Evolutionary conservation across 2,113 vertebrate species (phyloP).

Genomic region (Leptodactylus fuscus): DNA sequence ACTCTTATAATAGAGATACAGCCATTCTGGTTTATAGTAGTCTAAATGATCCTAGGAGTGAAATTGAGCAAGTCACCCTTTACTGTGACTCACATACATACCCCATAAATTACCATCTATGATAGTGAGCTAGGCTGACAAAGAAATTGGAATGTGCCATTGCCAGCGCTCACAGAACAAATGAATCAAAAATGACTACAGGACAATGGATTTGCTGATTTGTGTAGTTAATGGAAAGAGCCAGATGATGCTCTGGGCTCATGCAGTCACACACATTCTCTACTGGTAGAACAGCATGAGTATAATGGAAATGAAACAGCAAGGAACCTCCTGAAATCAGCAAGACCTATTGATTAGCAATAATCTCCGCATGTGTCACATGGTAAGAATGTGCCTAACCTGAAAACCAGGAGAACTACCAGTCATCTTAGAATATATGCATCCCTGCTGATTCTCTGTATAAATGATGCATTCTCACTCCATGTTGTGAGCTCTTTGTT

Average conservation of each 20-base stretch:
- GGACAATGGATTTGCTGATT: constrained; percentile 57
- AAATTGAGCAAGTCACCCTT: not conserved
- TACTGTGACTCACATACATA: not conserved
- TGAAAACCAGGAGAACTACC: constrained; percentile 62
- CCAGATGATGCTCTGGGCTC: not conserved
- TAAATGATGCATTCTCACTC: too few relatives aligned
- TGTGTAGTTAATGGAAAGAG: constrained; percentile 48
- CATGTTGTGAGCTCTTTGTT: too few relatives aligned
- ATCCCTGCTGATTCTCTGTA: not conserved
- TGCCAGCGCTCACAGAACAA: constrained; percentile 27
- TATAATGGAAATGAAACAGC: constrained; percentile 59
- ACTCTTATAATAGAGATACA: not conserved
- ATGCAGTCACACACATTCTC: not conserved
- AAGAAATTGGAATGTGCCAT: constrained; percentile 39
- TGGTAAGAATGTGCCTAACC: constrained; percentile 57
- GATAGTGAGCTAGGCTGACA: constrained; percentile 21
- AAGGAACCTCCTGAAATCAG: constrained; percentile 51
- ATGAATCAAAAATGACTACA: constrained; percentile 39
- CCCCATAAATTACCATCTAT: constrained; percentile 15
- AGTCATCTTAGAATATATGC: not conserved
- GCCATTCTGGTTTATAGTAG: not conserved
- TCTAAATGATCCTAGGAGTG: not conserved
- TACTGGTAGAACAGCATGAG: not conserved
- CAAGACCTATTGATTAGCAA: constrained; percentile 66
- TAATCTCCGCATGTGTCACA: constrained; percentile 64